Conservation (phyloP, 2,113 vertebrate species). For the Acanthochromis polyacanthus region DNA sequence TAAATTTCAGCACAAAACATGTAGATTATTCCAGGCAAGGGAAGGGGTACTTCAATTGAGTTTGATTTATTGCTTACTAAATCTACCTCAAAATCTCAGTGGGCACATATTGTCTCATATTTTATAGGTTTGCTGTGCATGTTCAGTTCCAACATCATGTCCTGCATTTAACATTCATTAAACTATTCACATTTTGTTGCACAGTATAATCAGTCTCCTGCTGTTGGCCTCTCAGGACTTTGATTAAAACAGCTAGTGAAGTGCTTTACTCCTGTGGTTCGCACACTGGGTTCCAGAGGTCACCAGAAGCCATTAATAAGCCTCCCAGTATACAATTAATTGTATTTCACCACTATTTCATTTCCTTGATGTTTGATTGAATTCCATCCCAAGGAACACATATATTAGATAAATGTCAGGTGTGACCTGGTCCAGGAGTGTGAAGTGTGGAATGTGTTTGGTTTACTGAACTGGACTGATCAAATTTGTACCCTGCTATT, state of each 20-base stretch:
- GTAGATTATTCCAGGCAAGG: no score
- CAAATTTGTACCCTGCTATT: background rate
- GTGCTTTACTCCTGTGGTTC: slow-evolving; percentile 14
- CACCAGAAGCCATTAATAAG: background rate
- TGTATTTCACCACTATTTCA: slow-evolving; percentile 16
- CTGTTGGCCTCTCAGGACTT: background rate
- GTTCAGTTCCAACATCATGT: background rate
- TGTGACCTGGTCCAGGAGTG: background rate
- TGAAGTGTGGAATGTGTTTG: no score
- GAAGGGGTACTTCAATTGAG: no score
- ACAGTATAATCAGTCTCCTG: background rate
- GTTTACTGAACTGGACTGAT: background rate
- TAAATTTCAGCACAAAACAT: background rate
- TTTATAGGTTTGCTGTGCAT: slow-evolving; percentile 13
- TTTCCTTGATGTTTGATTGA: slow-evolving; percentile 6
- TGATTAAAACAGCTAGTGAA: slow-evolving; percentile 10
- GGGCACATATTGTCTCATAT: slow-evolving; percentile 7
- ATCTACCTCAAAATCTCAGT: background rate
- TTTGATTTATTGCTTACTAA: background rate
- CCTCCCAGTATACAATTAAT: slow-evolving; percentile 18
- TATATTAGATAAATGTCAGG: slow-evolving; percentile 18
- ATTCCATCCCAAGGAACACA: background rate
- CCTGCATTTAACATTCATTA: slow-evolving; percentile 16
- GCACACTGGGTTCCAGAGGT: background rate
- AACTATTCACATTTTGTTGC: background rate